Evolutionary conservation across 2,888 invertebrate species (phyloP), one percentile per base, ranked within the genome.

Genomic region (Uloborus plumipes): DNA sequence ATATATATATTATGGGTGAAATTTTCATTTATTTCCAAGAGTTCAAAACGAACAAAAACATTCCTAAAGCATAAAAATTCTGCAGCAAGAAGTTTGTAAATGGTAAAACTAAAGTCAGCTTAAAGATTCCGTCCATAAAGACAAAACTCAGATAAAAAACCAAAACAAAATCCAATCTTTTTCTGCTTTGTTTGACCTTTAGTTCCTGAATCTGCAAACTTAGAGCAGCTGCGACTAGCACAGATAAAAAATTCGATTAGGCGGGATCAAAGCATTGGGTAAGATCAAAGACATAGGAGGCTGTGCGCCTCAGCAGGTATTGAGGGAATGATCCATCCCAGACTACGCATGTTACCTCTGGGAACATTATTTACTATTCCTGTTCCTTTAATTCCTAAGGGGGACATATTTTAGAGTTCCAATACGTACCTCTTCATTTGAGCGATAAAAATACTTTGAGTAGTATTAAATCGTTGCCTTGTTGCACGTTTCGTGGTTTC

Each of bases 231-330:
- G 70, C 69, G 62, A 69, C 53, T 55, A 69, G 51, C 53, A 51
- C 47, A 49, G 61, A 69, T 51, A 64, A 74, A 70, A 81, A 81
- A 81, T 39, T 81, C 80, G 65, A 81, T 81, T 74, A 81, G 58
- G 58, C 64, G 62, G 70, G 80, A 81, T 81, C 80, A 81, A 81
- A 81, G 80, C 74, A 53, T 64, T 31, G 18, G 69, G 70, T 49
- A 26, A 74, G 80, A 81, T 81, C 80, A 81, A 75, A 81, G 70
- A 64, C 70, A 81, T 70, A 59, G 73, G 53, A 66, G 31, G 22
- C 77, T 64, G 47, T 64, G 47, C 47, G 64, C 31, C 67, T 62
- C 65, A 51, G 26, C 18, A 65, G 64, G 70, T 53, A 70, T 70
- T 51, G 69, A 71, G 50, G 47, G 64, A 50, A 61, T 50, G 69